Conservation (phyloP, 1,140 invertebrate genomes). For the Drosophila sproati region DNA sequence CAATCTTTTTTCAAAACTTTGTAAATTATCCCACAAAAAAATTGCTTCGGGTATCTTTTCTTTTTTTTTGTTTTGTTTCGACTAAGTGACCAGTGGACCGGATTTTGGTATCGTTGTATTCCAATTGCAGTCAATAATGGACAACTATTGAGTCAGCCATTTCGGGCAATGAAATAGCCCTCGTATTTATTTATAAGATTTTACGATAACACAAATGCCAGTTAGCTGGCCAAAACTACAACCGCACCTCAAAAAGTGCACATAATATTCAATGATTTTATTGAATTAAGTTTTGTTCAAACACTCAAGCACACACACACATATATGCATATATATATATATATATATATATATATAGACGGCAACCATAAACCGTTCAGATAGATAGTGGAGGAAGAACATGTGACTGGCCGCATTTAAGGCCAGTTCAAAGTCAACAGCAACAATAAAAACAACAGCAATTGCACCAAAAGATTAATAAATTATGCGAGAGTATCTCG, state of each 20-base stretch:
- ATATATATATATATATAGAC: background rate
- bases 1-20: constrained; percentile 10
- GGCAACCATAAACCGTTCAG: background rate
- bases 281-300: constrained; percentile 51
- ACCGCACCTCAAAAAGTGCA: constrained; percentile 8
- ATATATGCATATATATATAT: background rate
- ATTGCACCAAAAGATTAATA: background rate
- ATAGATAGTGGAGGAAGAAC: background rate
- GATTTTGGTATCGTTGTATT: background rate
- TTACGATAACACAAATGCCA: constrained; percentile 31
- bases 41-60: background rate
- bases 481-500: constrained; percentile 1
- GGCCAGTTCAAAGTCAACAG: constrained; percentile 16
- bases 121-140: constrained; percentile 2
- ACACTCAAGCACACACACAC: background rate
- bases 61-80: background rate
- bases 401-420: constrained; percentile 5
- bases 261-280: constrained; percentile 48
- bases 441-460: constrained; percentile 11
- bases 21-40: background rate
- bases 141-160: background rate
- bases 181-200: constrained; percentile 18
- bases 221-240: background rate
- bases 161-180: constrained; percentile 1
- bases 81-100: background rate